Base-by-base conservation (phyloP, 1,140 invertebrate species). In the Drosophila albomicans region DNA sequence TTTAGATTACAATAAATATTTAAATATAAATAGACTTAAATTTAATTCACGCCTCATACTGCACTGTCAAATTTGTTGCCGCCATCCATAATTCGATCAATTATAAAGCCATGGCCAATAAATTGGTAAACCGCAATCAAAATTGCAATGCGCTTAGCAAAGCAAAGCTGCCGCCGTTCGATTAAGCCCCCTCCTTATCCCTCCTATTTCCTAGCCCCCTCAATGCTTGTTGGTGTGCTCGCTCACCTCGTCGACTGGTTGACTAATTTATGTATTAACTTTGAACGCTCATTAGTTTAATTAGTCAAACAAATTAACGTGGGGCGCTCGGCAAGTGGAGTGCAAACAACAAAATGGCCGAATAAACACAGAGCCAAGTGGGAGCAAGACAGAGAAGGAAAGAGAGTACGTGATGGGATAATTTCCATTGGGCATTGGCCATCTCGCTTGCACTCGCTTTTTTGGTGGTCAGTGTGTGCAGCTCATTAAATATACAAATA, bases 261-360 rank as follows among this genome's bases (percentile, higher is more conserved):
- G 79, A 82, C 82, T 87, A 87, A 87, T 87, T 88, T 91, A 91
- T 91, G 87, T 91, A 92, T 91, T 92, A 91, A 92, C 91, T 92
- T 92, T 91, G 85, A 91, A 82, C 91, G 91, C 91, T 91, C 91
- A 92, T 92, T 92, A 92, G 90, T 92, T 91, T 92, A 92, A 92
- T 92, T 92, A 92, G 91, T 87, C 85, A 86, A 87, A 92, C 91
- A 91, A 92, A 92, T 92, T 92, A 92, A 92, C 91, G 81, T 79
- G 82, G 71, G 82, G 85, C 81, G 73, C 78, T 78, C 69, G 70
- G 71, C 65, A 81, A 88, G 80, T 88, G 81, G 78, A 89, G 84
- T 75, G 84, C 85, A 84, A 88, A 88, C 80, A 89, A 84, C 84
- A 88, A 88, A 88, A 88, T 89, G 84, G 85, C 78, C 84, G 81